Evolutionary conservation across 2,797 vertebrate species (phyloP).

Genomic region (Phataginus tetradactyla): DNA sequence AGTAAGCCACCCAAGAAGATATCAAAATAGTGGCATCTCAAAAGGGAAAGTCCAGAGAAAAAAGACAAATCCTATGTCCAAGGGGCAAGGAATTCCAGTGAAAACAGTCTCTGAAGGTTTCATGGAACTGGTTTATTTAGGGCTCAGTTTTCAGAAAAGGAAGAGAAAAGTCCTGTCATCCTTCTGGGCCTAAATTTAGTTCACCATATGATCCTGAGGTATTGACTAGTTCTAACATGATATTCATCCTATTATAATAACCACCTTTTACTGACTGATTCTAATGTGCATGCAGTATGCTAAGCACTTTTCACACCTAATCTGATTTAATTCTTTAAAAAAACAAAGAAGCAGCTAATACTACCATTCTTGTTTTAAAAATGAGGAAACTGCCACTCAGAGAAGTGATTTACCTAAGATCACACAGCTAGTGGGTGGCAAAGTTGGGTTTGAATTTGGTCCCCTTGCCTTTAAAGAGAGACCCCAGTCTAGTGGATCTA

Average conservation of each 20-base stretch:
- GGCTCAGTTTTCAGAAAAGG: not conserved
- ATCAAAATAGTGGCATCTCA: not conserved
- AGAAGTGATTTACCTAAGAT: slow-evolving; percentile 5
- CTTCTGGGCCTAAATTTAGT: not conserved
- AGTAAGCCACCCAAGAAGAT: not conserved
- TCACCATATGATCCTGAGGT: not conserved
- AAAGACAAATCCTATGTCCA: not conserved
- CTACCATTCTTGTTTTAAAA: not conserved
- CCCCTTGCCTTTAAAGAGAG: not conserved
- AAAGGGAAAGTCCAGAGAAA: not conserved
- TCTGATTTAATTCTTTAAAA: slow-evolving; percentile 38
- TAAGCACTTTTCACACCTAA: slow-evolving; percentile 1
- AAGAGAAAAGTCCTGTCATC: not conserved
- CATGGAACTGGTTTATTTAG: slow-evolving; percentile 12
- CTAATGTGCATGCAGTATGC: not conserved
- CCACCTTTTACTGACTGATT: not conserved
- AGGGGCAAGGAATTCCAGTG: not conserved
- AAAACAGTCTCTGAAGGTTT: not conserved
- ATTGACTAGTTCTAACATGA: not conserved
- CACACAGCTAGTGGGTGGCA: not conserved
- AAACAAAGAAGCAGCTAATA: not conserved
- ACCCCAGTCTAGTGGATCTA: not conserved
- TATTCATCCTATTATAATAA: not conserved
- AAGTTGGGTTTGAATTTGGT: not conserved
- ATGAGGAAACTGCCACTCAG: not conserved